Percentiles rank a stretch among this genome's conserved stretches.
Evolutionary conservation across 2,888 invertebrate genomes (phyloP).

Genomic region (Stenodema calcarata): DNA sequence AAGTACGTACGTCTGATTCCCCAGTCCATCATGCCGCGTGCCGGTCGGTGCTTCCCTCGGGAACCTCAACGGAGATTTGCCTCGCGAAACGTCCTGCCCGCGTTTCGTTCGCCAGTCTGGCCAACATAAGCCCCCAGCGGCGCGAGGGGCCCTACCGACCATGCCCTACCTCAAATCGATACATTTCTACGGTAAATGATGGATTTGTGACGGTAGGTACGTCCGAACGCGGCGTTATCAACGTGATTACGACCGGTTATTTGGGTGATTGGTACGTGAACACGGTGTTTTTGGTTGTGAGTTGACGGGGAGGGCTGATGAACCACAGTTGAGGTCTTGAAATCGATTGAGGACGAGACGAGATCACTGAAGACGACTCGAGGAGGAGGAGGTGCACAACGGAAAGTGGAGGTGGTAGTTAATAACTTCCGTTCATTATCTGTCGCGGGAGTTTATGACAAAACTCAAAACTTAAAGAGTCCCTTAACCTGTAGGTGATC

Average conservation of each 20-base stretch:
- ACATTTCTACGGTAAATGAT: background rate
- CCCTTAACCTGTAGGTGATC: too few species aligned
- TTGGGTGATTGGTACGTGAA: too few species aligned
- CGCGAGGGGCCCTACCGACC: constrained; percentile 32
- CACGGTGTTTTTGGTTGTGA: too few species aligned
- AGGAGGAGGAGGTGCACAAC: background rate
- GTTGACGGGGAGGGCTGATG: too few species aligned
- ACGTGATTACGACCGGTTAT: too few species aligned
- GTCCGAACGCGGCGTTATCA: background rate
- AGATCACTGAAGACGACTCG: background rate
- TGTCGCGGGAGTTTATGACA: background rate
- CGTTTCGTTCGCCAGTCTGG: constrained; percentile 19
- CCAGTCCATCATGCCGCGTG: constrained; percentile 72
- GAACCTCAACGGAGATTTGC: constrained; percentile 14
- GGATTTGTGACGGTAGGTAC: background rate
- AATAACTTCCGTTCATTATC: background rate
- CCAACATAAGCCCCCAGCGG: constrained; percentile 10
- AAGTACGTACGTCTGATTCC: constrained; percentile 73
- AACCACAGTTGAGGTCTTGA: too few species aligned
- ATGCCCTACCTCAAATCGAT: constrained; percentile 52
- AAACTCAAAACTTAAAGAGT: background rate
- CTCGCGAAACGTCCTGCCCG: background rate
- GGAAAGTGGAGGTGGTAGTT: background rate
- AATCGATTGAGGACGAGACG: background rate
- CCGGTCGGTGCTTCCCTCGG: constrained; percentile 38